phyloP scores from a whole-genome alignment of 2,113 vertebrate genomes.

The Petaurus breviceps region DNA sequence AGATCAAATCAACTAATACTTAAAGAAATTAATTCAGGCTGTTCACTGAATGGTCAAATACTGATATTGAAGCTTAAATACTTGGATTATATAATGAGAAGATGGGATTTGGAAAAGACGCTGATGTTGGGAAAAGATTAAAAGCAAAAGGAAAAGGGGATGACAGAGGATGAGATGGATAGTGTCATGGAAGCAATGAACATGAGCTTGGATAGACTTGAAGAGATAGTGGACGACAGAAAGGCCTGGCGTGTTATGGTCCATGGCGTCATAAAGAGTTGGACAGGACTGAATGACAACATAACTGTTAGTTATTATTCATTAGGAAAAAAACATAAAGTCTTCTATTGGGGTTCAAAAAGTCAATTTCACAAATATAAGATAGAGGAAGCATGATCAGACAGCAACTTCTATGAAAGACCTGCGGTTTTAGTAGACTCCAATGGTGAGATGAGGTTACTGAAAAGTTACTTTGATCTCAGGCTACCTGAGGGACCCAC shows the following conservation, averaged over 20 bases:
- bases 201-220: background rate
- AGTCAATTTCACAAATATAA: background rate
- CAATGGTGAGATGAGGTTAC: background rate
- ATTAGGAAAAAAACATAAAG: background rate
- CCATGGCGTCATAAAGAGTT: background rate
- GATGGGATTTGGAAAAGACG: background rate
- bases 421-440: background rate
- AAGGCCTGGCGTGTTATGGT: background rate
- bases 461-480: background rate
- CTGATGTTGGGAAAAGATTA: background rate
- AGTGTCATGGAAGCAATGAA: background rate
- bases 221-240: background rate
- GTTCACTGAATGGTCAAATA: background rate
- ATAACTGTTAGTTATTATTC: background rate
- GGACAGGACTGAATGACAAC: background rate
- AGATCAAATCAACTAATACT: background rate
- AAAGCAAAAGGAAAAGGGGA: background rate
- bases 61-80: background rate
- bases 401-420: background rate
- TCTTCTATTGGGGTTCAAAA: conserved; percentile 7
- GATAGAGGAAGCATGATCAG: background rate
- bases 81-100: background rate
- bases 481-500: background rate
- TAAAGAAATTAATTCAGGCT: background rate
- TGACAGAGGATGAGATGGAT: background rate